These are phyloP conservation scores for Cerastis rubricosa DNA, from an alignment of 2,888 invertebrate species.

Conservation along the genomic window DNA sequence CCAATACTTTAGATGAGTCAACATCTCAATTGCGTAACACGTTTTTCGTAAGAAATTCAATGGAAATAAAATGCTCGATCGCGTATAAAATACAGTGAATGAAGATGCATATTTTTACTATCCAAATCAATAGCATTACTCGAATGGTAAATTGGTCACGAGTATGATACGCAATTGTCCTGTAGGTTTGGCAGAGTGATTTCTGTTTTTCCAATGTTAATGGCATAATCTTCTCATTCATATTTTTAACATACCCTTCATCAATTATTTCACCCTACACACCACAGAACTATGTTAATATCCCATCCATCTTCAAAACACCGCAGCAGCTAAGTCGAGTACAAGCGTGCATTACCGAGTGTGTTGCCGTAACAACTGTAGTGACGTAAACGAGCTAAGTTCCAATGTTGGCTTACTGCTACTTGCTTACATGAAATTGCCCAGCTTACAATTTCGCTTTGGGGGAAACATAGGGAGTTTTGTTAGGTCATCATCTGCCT, in stretches of 20 bases:
- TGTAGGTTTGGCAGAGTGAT: background rate
- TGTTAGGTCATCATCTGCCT: no score
- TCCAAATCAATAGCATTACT: background rate
- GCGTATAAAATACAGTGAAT: background rate
- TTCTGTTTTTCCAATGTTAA: background rate
- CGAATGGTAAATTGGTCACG: no score
- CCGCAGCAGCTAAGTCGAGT: slow-evolving; percentile 40
- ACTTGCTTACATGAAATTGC: slow-evolving; percentile 65
- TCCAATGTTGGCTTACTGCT: slow-evolving; percentile 46
- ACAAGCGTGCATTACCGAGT: slow-evolving; percentile 42
- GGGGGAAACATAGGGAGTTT: slow-evolving; percentile 19
- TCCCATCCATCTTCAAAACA: slow-evolving; percentile 24
- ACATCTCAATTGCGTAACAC: background rate
- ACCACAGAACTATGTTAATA: slow-evolving; percentile 23
- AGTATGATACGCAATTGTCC: background rate
- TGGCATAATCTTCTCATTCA: background rate
- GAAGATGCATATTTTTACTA: background rate
- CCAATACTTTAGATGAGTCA: background rate
- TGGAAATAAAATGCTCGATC: background rate
- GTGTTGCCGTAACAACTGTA: slow-evolving; percentile 48
- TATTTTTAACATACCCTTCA: background rate
- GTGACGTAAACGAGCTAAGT: slow-evolving; percentile 64
- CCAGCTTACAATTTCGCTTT: slow-evolving; percentile 61
- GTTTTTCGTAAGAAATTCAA: background rate
- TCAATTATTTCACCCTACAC: background rate